Evolutionary conservation across 2,888 invertebrate species (phyloP), one percentile per base, ranked within the genome.

Genomic region (Parnassius mnemosyne): DNA sequence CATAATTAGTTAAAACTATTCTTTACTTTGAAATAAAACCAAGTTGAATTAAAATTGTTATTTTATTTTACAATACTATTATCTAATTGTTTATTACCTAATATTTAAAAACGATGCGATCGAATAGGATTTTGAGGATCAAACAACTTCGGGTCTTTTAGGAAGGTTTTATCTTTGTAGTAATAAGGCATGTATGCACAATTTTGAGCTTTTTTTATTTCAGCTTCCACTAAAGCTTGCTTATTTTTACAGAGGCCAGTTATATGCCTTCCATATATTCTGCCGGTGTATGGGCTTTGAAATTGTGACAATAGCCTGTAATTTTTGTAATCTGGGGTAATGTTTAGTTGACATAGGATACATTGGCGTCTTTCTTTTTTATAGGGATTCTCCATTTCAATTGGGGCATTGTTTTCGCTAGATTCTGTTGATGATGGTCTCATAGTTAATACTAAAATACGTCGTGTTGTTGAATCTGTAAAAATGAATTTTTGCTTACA

Each of bases 231-330:
- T 70, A 92, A 84, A 53, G 91, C 90, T 74, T 99, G 98, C 80
- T 97, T 97, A 9, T 87, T 80, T 77, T 94, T 93, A 79, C 99
- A 99, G 52, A 99, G 92, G 0, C 99, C 98, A 5, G 99, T 99
- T 51, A 99, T 96, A 75, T 99, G 97, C 60, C 95, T 93, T 0
- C 97, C 97, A 80, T 98, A 99, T 66, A 98, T 94, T 69, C 95
- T 93, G 0, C 99, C 99, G 0, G 99, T 99, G 79, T 96, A 97
- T 0, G 97, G 95, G 44, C 99, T 99, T 77, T 99, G 96, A 84
- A 99, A 99, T 82, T 99, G 99, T 0, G 98, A 97, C 7, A 99
- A 85, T 3, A 99, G 85, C 71, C 97, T 94, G 0, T 95, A 94
- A 85, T 99, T 99, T 86, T 98, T 99, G 78, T 97, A 98, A 82